Conservation (phyloP, 2,113 vertebrate genomes). For the Phyllopteryx taeniolatus region DNA sequence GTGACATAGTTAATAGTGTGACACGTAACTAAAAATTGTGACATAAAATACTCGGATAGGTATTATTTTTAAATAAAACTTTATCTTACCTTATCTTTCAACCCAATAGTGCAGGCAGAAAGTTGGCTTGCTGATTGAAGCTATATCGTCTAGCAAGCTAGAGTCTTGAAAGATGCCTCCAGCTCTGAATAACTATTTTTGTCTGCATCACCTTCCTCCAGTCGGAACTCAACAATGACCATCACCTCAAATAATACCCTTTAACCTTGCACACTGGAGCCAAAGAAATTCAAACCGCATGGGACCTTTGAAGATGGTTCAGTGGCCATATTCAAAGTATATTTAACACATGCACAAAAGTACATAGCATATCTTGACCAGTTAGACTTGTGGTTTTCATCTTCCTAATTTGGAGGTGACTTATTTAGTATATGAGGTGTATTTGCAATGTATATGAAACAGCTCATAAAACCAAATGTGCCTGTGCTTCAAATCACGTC, state of each 20-base stretch:
- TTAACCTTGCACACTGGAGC: not conserved
- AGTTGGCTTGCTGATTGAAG: not conserved
- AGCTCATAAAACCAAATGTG: not conserved
- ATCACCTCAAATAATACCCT: slow-evolving; percentile 10
- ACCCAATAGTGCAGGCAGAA: not conserved
- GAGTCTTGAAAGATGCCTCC: not conserved
- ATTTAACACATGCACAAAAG: not conserved
- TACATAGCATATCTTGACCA: not conserved
- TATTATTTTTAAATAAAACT: no score
- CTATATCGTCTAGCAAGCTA: not conserved
- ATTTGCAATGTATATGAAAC: not conserved
- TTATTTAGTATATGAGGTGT: not conserved
- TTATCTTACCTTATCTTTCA: not conserved
- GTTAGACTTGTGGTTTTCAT: not conserved
- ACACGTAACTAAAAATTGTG: no score
- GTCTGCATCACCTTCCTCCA: slow-evolving; percentile 1
- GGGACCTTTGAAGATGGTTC: slow-evolving; percentile 20
- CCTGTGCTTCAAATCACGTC: not conserved
- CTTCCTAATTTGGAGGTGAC: not conserved
- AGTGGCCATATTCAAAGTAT: not conserved
- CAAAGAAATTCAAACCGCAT: not conserved
- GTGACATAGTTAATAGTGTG: no score
- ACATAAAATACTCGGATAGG: no score
- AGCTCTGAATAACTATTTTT: not conserved
- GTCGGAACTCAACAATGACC: not conserved